Conservation (phyloP, 2,888 invertebrate genomes). For the Polydrusus pterygomalis region DNA sequence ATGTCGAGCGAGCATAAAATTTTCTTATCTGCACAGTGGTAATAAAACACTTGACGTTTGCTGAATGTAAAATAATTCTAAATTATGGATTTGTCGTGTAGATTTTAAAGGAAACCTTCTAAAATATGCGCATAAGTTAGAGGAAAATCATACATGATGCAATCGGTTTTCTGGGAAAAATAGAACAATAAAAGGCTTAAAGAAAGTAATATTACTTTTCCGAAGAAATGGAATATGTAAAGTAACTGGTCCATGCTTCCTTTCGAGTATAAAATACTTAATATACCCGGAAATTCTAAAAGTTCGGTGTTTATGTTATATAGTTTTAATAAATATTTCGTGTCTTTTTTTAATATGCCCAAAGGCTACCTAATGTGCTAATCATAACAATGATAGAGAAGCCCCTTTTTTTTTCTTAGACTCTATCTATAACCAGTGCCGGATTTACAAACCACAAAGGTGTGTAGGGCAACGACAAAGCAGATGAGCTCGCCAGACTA, state of each 20-base stretch:
- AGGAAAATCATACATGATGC: conserved; percentile 29
- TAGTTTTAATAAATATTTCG: too few relatives aligned
- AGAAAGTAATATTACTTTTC: conserved; percentile 8
- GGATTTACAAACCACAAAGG: too few relatives aligned
- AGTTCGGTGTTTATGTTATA: too few relatives aligned
- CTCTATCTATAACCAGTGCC: too few relatives aligned
- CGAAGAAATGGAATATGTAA: neutral
- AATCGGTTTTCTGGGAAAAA: conserved; percentile 12
- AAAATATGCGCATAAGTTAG: conserved; percentile 39
- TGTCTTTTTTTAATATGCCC: too few relatives aligned
- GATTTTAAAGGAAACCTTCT: conserved; percentile 44
- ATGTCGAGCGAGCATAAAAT: conserved; percentile 47
- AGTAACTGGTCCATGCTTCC: neutral
- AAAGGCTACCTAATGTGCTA: too few relatives aligned
- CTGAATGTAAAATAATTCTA: conserved; percentile 52
- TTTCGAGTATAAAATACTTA: neutral
- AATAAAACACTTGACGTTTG: conserved; percentile 51
- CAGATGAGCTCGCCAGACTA: too few relatives aligned
- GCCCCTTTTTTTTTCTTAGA: too few relatives aligned
- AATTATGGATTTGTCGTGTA: conserved; percentile 49
- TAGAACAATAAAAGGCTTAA: conserved; percentile 13
- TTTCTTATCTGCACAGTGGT: conserved; percentile 47
- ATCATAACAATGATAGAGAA: too few relatives aligned
- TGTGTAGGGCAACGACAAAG: too few relatives aligned
- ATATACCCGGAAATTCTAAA: neutral